Base-by-base conservation (phyloP, 2,113 vertebrate species). In the Ammodramus savannarum region DNA sequence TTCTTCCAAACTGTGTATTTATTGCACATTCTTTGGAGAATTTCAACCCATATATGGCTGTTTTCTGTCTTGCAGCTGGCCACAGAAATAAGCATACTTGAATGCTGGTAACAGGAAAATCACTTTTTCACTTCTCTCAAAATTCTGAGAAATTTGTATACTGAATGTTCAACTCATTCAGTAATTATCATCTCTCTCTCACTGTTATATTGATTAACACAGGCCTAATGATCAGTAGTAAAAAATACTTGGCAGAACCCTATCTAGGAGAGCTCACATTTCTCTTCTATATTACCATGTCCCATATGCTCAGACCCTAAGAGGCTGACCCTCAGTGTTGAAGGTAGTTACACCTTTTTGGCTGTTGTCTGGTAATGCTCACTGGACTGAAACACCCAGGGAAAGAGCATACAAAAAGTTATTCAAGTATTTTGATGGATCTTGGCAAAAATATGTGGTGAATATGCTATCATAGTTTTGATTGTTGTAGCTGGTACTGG, bases 41-140 rank as follows among this genome's bases (percentile, higher is more conserved):
- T 85, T 93, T 95, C 81, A 93, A 63, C 23, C 91, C 86, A 90
- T 87, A 94, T 93, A 95, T 54, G 54, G 84, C 41, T 81, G 54
- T 49, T 79, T 79, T 90, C 69, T 95, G 62, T 52, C 91, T 76
- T 67, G 29, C 58, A 79, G 26, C 12, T 11, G 3, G 87, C 58
- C 89, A 76, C 85, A 85, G 62, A 95, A 96, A 73, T 65, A 87
- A 80, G 29, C 18, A 71, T 38, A 89, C 34, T 76, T 71, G 38
- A 44, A n/a, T 66, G 26, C 14, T 71, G 18, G 52, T 63, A 74
- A 68, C 27, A 93, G 31, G 49, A 86, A 89, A 85, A 66, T 21
- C 16, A 55, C 10, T 51, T 89, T 49, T 72, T 76, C 32, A 54
- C 13, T 75, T 80, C 18, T 87, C 26, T 63, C 38, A 51, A 46